phyloP scores from a whole-genome alignment of 2,113 vertebrate genomes.

The Bos javanicus region DNA sequence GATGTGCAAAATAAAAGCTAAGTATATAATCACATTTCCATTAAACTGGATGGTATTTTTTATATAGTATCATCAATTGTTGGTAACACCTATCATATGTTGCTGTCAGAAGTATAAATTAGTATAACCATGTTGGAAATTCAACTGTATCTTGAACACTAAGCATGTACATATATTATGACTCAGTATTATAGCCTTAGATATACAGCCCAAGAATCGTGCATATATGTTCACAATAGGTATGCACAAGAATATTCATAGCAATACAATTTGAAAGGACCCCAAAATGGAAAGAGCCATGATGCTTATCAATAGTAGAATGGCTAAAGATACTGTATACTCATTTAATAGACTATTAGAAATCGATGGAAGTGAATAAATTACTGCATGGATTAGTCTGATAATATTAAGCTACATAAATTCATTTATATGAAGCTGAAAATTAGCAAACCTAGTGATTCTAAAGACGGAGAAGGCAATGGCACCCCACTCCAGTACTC shows the following conservation, averaged over 20 bases:
- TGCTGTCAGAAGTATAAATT: background rate
- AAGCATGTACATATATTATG: background rate
- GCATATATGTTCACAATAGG: background rate
- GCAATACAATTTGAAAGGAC: background rate
- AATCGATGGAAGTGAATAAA: background rate
- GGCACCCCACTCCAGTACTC: too few species aligned
- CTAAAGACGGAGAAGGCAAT: background rate
- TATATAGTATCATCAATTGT: background rate
- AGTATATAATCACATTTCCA: background rate
- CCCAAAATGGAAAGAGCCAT: background rate
- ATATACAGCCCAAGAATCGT: background rate
- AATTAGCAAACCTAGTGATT: background rate
- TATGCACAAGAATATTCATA: background rate
- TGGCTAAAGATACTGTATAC: background rate
- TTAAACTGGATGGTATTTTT: background rate
- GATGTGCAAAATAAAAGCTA: background rate
- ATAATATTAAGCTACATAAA: background rate
- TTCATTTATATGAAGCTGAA: background rate
- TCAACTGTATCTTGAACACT: background rate
- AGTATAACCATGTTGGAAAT: background rate
- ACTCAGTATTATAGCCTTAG: background rate
- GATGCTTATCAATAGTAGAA: background rate
- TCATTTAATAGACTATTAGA: background rate
- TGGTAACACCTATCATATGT: background rate
- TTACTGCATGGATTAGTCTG: background rate